Percentiles rank a stretch among this genome's conserved stretches.
These are phyloP conservation scores for Noctilio leporinus DNA, from an alignment of 2,113 vertebrate species.

Conservation along the genomic window DNA sequence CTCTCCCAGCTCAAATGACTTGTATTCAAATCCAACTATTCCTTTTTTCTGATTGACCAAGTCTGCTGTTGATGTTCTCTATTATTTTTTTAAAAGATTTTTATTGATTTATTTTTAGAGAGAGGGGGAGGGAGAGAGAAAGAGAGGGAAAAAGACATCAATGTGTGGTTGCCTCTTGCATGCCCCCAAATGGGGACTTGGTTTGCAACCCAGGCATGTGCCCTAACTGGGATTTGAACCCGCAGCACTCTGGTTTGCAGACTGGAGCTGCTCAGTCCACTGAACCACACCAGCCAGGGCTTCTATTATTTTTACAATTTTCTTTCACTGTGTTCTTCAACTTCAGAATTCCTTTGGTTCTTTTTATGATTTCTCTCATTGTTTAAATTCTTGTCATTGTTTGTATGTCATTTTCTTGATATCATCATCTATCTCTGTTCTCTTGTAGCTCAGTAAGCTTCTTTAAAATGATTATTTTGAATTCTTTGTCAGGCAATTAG, in stretches of 20 bases:
- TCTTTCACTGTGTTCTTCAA: not conserved
- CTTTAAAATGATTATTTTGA: not conserved
- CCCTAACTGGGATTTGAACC: too few relatives aligned
- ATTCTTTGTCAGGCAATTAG: too few relatives aligned
- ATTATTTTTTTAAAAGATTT: not conserved
- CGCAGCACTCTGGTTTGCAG: too few relatives aligned
- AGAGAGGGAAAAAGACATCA: too few relatives aligned
- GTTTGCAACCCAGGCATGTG: too few relatives aligned
- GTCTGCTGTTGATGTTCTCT: not conserved
- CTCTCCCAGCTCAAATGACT: not conserved
- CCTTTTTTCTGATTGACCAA: not conserved
- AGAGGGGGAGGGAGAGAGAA: too few relatives aligned
- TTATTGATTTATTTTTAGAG: too few relatives aligned
- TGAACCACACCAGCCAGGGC: too few relatives aligned
- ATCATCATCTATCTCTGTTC: not conserved
- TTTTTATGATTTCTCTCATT: not conserved
- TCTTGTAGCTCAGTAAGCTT: not conserved
- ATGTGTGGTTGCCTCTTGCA: too few relatives aligned
- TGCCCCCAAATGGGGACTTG: too few relatives aligned
- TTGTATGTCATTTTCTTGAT: not conserved
- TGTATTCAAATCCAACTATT: not conserved
- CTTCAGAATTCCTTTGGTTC: not conserved
- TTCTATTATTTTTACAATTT: not conserved
- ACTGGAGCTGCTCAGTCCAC: too few relatives aligned
- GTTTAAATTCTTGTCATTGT: not conserved